These are phyloP conservation scores for Acropora yongei DNA, from an alignment of 64 coral and sea anemone species.

Conservation along the genomic window DNA sequence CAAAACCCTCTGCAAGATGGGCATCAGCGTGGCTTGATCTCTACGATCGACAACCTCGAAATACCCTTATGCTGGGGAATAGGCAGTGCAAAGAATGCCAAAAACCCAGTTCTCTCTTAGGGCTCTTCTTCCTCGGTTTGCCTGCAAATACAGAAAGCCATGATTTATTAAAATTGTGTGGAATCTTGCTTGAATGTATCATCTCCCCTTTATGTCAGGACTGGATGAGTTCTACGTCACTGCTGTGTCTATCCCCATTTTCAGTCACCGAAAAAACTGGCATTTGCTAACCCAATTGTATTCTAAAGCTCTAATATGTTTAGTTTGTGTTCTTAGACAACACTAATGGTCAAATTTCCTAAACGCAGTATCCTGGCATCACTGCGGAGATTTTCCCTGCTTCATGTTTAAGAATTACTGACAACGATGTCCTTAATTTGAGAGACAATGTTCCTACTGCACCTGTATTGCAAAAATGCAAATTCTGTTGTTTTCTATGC, in stretches of 20 bases:
- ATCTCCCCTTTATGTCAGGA: background rate
- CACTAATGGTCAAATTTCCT: background rate
- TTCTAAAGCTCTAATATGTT: background rate
- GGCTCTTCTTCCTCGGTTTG: constrained; percentile 26
- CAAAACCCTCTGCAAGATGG: constrained; percentile 30
- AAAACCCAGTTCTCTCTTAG: constrained; percentile 26
- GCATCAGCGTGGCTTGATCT: background rate
- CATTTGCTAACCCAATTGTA: background rate
- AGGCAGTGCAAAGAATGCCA: background rate
- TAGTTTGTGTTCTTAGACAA: background rate
- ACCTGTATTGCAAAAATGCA: background rate
- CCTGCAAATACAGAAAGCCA: background rate
- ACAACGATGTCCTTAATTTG: background rate
- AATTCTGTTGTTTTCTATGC: background rate
- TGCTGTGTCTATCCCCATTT: background rate
- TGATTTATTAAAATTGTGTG: background rate
- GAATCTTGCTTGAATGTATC: background rate
- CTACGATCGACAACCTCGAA: constrained; percentile 5
- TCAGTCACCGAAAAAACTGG: background rate
- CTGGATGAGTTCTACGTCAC: background rate
- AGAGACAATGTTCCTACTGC: background rate
- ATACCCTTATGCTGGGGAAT: constrained; percentile 13
- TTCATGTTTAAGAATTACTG: background rate
- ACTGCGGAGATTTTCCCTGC: background rate
- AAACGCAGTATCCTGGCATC: background rate